Percentiles rank a stretch among this genome's conserved stretches.
phyloP scores from a whole-genome alignment of 2,113 vertebrate genomes.

The Origma solitaria region DNA sequence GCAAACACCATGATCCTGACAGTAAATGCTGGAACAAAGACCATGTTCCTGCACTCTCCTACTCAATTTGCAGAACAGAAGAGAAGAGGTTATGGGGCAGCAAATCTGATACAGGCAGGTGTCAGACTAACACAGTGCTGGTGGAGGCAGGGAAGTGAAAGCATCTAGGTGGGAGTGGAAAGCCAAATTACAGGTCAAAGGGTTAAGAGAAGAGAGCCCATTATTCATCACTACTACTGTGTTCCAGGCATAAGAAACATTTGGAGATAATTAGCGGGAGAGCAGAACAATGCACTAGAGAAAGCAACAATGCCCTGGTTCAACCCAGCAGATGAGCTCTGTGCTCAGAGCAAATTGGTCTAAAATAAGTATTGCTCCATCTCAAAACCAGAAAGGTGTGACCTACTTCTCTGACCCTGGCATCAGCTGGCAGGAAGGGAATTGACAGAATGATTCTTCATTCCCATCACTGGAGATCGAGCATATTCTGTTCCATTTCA shows the following conservation, averaged over 20 bases:
- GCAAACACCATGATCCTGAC: not conserved
- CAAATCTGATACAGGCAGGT: not conserved
- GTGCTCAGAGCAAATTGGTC: slow-evolving; percentile 58
- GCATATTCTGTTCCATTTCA: slow-evolving; percentile 11
- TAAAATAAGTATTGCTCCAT: slow-evolving; percentile 60
- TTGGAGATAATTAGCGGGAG: slow-evolving; percentile 60
- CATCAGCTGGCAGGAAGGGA: slow-evolving; percentile 55
- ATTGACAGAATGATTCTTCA: not conserved
- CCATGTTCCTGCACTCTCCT: not conserved
- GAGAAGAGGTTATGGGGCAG: not conserved
- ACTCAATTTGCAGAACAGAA: not conserved
- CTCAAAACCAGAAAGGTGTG: slow-evolving; percentile 57
- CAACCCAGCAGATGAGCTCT: slow-evolving; percentile 58
- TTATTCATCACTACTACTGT: slow-evolving; percentile 52
- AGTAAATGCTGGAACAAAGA: not conserved
- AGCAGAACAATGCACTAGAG: slow-evolving; percentile 63
- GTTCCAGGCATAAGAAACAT: slow-evolving; percentile 57
- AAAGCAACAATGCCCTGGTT: slow-evolving; percentile 60
- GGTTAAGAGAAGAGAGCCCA: slow-evolving; percentile 58
- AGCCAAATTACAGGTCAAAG: slow-evolving; percentile 16
- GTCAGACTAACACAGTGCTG: not conserved
- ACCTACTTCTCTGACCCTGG: slow-evolving; percentile 53
- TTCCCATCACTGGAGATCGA: not conserved
- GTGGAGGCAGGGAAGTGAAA: not conserved
- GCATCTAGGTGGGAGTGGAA: slow-evolving; percentile 31